phyloP scores from a whole-genome alignment of 2,797 vertebrate genomes.

The Mionectes olivaceus region DNA sequence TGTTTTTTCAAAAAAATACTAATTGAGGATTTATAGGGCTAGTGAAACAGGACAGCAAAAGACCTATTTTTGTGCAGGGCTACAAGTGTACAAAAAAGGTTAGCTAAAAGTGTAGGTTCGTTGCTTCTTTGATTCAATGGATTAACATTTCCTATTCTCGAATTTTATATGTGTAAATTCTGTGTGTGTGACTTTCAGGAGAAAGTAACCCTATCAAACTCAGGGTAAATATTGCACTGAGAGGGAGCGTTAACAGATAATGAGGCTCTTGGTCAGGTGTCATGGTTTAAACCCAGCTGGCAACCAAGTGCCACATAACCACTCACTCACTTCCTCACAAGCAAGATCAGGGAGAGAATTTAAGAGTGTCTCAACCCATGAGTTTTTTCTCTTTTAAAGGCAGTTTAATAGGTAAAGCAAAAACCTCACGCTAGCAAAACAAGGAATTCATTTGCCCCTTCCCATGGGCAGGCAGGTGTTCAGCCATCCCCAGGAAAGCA shows the following conservation, averaged over 20 bases:
- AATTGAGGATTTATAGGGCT: neutral
- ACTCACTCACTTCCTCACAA: rapidly evolving
- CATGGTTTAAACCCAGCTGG: neutral
- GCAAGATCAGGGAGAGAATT: neutral
- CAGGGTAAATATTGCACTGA: neutral
- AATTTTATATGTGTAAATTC: neutral
- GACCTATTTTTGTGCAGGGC: neutral
- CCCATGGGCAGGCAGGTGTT: neutral
- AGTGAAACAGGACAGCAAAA: neutral
- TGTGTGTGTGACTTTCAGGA: neutral
- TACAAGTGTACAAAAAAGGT: neutral
- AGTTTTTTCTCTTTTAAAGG: neutral
- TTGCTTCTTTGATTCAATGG: neutral
- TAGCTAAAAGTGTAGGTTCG: neutral
- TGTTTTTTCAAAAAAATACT: neutral
- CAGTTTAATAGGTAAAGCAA: neutral
- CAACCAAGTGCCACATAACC: rapidly evolving
- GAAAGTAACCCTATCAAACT: neutral
- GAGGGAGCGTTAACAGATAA: neutral
- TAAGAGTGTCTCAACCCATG: neutral
- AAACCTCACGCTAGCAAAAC: neutral
- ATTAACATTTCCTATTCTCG: neutral
- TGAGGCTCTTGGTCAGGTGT: neutral
- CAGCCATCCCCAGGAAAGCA: neutral
- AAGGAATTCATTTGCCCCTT: neutral